A percentile compares a stretch with the other conserved stretches of the same genome.
These are phyloP conservation scores for Herminia tarsipennalis DNA, from an alignment of 2,888 invertebrate genomes.

Conservation along the genomic window DNA sequence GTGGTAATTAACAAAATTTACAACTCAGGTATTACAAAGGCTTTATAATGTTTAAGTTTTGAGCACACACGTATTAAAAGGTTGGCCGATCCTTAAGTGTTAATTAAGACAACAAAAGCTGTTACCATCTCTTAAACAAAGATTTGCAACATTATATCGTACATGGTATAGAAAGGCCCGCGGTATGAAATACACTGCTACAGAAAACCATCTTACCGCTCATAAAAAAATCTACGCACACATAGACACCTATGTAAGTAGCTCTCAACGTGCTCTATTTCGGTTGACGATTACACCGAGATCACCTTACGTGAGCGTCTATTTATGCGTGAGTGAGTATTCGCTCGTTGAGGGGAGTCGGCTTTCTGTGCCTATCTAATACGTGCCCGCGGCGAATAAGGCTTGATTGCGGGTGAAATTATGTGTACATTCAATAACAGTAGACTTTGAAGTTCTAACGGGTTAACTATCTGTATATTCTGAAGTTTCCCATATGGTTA, in stretches of 20 bases:
- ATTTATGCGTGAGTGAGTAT: too few relatives aligned
- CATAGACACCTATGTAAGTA: too few relatives aligned
- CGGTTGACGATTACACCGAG: too few relatives aligned
- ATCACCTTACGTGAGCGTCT: too few relatives aligned
- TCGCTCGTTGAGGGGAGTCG: too few relatives aligned
- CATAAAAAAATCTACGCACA: too few relatives aligned
- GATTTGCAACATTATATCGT: conserved; percentile 36
- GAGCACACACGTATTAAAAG: conserved; percentile 4
- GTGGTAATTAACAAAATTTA: too few relatives aligned
- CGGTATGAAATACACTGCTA: too few relatives aligned
- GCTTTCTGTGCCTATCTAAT: too few relatives aligned
- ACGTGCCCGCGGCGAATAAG: conserved; percentile 13
- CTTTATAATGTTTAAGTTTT: background rate
- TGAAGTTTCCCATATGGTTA: conserved; percentile 29
- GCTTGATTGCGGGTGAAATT: conserved; percentile 36
- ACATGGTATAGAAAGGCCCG: conserved; percentile 15
- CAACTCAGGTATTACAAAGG: too few relatives aligned
- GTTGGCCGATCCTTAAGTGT: conserved; percentile 10
- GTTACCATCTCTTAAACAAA: conserved; percentile 14
- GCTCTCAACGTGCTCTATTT: too few relatives aligned
- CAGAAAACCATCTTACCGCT: too few relatives aligned
- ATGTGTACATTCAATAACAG: conserved; percentile 50
- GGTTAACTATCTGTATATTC: conserved; percentile 37
- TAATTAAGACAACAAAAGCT: conserved; percentile 36
- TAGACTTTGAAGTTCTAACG: conserved; percentile 33